These are phyloP conservation scores for Sarotherodon lohbergeri DNA, from an alignment of 2,113 vertebrate genomes.

Conservation along the genomic window DNA sequence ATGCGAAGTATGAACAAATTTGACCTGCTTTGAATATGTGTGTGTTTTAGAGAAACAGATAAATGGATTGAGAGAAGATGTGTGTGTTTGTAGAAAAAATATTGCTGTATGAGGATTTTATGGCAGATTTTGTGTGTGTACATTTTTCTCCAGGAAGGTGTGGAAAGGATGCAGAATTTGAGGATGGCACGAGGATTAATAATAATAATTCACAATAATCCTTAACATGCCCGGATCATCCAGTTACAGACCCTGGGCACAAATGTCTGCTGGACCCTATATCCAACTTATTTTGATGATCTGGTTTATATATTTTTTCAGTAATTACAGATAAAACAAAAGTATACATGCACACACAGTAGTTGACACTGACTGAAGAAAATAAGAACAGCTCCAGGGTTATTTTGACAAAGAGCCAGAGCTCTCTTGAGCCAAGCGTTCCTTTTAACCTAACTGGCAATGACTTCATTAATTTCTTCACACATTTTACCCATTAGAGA, in stretches of 20 bases:
- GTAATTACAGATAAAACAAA: too few species aligned
- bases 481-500: too few species aligned
- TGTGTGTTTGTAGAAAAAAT: neutral
- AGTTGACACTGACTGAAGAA: too few species aligned
- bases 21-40: neutral
- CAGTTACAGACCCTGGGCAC: neutral
- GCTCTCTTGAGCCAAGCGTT: too few species aligned
- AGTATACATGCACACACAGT: too few species aligned
- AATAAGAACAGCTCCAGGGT: too few species aligned
- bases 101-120: neutral
- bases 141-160: neutral
- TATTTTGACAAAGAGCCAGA: too few species aligned
- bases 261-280: too few species aligned
- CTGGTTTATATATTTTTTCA: too few species aligned
- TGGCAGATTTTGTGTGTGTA: neutral
- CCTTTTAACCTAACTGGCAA: too few species aligned
- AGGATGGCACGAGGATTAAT: neutral
- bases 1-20: neutral
- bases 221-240: neutral
- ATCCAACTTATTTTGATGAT: too few species aligned
- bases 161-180: neutral
- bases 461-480: too few species aligned
- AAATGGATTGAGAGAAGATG: neutral
- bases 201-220: neutral
- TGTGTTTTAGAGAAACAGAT: neutral